Evolutionary conservation across 2,888 invertebrate species (phyloP).

Genomic region (Teleogryllus oceanicus): DNA sequence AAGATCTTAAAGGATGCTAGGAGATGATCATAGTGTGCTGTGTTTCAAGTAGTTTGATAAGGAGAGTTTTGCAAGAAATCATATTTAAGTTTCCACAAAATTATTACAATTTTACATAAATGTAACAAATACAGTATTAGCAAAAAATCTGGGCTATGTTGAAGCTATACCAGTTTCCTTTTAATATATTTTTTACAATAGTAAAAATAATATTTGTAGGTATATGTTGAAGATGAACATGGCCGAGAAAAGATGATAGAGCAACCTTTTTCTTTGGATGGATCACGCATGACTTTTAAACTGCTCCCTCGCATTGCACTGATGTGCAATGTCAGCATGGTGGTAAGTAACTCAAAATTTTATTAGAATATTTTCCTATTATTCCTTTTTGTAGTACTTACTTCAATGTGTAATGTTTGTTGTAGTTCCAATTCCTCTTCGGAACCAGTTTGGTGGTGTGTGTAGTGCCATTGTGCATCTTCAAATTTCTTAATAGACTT

Average conservation of each 20-base stretch:
- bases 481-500: conserved; percentile 59
- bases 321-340: conserved; percentile 69
- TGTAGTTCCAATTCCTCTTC: conserved; percentile 69
- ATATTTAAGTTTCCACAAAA: neutral
- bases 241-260: conserved; percentile 55
- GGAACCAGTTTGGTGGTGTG: conserved; percentile 59
- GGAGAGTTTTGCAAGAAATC: neutral
- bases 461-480: conserved; percentile 61
- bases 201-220: conserved; percentile 45
- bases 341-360: conserved; percentile 58
- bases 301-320: conserved; percentile 67
- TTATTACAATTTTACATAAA: neutral
- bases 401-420: conserved; percentile 34
- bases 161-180: neutral
- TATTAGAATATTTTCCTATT: conserved; percentile 21
- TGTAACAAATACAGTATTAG: neutral
- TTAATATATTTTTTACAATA: conserved; percentile 23
- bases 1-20: too few species aligned
- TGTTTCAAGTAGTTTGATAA: neutral
- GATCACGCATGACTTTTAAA: conserved; percentile 62
- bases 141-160: neutral
- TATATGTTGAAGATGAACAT: conserved; percentile 57
- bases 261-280: conserved; percentile 79
- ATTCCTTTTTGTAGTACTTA: conserved; percentile 22
- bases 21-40: too few species aligned